A percentile compares a stretch with the other conserved stretches of the same genome.
These are phyloP conservation scores for Malurus melanocephalus DNA, from an alignment of 2,113 vertebrate genomes.

Conservation along the genomic window DNA sequence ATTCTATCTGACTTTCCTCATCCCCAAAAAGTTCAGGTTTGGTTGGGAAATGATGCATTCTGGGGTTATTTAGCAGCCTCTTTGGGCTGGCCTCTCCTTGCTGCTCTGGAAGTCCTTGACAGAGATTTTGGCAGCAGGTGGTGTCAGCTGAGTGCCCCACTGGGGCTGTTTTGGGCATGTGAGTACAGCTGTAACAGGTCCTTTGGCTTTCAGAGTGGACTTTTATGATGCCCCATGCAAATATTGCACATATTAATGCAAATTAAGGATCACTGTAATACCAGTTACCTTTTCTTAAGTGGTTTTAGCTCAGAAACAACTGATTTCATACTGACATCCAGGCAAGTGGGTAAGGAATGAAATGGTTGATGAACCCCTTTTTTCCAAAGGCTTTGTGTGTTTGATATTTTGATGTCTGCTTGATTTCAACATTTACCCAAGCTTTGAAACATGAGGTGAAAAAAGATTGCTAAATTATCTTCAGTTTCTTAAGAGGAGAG, in stretches of 20 bases:
- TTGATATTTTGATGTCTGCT: neutral
- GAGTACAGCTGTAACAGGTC: neutral
- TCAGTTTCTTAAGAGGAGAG: neutral
- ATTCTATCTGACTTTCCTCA: neutral
- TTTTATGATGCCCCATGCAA: neutral
- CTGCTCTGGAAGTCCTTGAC: neutral
- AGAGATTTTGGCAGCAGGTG: neutral
- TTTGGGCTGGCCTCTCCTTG: neutral
- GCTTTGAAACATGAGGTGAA: neutral
- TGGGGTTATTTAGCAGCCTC: neutral
- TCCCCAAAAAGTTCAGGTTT: neutral
- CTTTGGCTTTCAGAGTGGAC: neutral
- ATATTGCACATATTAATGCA: neutral
- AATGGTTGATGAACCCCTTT: neutral
- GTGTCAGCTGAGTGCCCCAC: neutral
- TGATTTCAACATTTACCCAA: neutral
- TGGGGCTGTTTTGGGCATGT: neutral
- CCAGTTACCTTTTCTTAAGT: neutral
- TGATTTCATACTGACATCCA: neutral
- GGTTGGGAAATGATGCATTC: neutral
- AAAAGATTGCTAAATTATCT: neutral
- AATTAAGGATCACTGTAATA: neutral
- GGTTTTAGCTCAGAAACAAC: neutral
- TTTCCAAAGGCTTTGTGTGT: neutral
- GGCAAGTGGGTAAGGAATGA: neutral